Evolutionary conservation across 1,140 invertebrate species (phyloP), one percentile per base, ranked within the genome.

Genomic region (Zaprionus ornatus): DNA sequence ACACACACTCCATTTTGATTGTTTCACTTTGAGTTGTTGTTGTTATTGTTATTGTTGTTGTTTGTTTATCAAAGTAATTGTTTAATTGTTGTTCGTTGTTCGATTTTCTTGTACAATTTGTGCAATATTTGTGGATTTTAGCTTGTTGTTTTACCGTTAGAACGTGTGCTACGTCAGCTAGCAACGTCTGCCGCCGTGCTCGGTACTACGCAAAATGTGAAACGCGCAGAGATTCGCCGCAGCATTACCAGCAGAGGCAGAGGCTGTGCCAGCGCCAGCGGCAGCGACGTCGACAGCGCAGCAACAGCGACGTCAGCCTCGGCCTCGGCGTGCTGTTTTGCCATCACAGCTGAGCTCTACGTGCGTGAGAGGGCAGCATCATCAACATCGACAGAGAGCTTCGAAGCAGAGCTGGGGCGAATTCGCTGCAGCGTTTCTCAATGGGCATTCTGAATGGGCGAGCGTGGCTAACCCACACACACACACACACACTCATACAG

Each of bases 131-230:
- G 40, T 2, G 6, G 9, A 37, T 12, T 25, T 35, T 13, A 3
- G 12, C 5, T 32, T 45, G 1, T 37, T 54, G 37, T 56, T 63
- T 45, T 68, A 19, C 48, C 59, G 35, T 45, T 66, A 27, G 29
- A 60, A 57, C 72, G 50, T 56, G 65, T 64, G 60, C 40, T 75
- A 65, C 67, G 55, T 68, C 57, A 54, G 48, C 70, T 45, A 66
- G 64, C 64, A 69, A 55, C 64, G 75, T 74, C 74, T 74, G 69
- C 54, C 65, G 66, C 60, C 77, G 60, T 69, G 69, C 77, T 65
- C 60, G 40, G 69, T 74, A 63, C 59, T 68, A 77, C 50, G 69
- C 68, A 63, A 66, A 80, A 74, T 80, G 77, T 77, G 76, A 67
- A 57, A 50, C 70, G 54, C 25, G 68, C 35, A 21, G 45, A 68